These are phyloP conservation scores for Heterohyrax brucei DNA, from an alignment of 2,797 vertebrate genomes.

Conservation along the genomic window DNA sequence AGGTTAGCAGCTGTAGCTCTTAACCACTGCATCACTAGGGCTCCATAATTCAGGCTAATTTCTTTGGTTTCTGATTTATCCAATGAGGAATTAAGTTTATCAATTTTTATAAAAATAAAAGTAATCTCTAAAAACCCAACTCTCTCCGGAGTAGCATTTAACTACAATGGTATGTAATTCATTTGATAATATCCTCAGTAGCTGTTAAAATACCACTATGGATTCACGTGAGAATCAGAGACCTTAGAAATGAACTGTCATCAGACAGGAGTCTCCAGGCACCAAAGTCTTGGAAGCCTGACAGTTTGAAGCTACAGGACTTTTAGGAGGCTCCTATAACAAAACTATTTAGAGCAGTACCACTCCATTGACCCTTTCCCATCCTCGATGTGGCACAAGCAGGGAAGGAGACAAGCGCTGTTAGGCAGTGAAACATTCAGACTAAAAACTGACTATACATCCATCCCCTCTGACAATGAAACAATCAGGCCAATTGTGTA, in stretches of 20 bases:
- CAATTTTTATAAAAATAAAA: conserved; percentile 49
- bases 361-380: neutral
- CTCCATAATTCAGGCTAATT: neutral
- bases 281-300: neutral
- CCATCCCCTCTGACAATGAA: neutral
- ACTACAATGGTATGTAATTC: neutral
- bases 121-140: conserved; percentile 45
- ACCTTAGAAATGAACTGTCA: conserved; percentile 36
- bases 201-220: conserved; percentile 46
- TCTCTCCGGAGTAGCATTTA: conserved; percentile 22
- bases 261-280: neutral
- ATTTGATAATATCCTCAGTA: neutral
- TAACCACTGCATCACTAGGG: too few relatives aligned
- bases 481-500: neutral
- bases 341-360: conserved; percentile 13
- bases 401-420: neutral
- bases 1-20: too few relatives aligned
- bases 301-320: conserved; percentile 45
- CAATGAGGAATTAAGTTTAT: neutral
- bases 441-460: neutral
- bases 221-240: neutral
- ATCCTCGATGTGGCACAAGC: neutral
- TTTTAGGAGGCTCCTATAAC: neutral
- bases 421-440: neutral
- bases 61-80: conserved; percentile 32